Evolutionary conservation across 2,113 vertebrate species (phyloP).

Genomic region (Alaudala cheleensis): DNA sequence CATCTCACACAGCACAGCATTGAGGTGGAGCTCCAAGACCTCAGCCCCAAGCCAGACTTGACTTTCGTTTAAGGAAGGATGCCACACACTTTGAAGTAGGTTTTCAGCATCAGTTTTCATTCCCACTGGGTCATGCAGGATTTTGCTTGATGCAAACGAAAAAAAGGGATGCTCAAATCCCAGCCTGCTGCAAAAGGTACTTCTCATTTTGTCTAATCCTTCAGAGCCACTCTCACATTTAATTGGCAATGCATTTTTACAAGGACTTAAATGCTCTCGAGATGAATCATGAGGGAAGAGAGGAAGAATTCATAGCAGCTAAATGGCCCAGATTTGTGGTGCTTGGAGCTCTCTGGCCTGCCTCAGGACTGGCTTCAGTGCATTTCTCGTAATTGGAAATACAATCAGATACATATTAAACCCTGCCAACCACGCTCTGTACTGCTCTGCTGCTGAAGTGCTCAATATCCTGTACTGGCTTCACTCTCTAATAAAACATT

Average conservation of each 20-base stretch:
- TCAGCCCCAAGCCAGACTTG: fast-evolving
- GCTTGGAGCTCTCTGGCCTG: neutral
- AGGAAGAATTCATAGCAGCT: neutral
- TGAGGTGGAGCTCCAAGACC: neutral
- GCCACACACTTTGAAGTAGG: neutral
- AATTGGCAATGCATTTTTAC: constrained; percentile 11
- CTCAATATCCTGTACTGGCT: constrained; percentile 39
- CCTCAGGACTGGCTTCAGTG: neutral
- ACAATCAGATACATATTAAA: neutral
- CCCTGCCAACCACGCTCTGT: neutral
- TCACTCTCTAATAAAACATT: constrained; percentile 14
- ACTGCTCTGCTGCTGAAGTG: neutral
- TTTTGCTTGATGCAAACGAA: neutral
- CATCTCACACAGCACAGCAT: neutral
- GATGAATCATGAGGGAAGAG: constrained; percentile 16
- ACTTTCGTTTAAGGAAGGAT: neutral
- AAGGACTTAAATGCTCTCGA: neutral
- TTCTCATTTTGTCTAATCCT: neutral
- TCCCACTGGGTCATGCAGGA: neutral
- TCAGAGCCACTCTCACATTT: neutral
- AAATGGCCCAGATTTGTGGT: neutral
- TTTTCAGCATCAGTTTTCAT: neutral
- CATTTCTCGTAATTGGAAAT: constrained; percentile 31
- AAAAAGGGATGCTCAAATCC: neutral
- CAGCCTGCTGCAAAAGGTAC: neutral